Percentiles rank a stretch among this genome's conserved stretches.
phyloP scores from a whole-genome alignment of 2,888 invertebrate genomes.

The Andrena praecox region DNA sequence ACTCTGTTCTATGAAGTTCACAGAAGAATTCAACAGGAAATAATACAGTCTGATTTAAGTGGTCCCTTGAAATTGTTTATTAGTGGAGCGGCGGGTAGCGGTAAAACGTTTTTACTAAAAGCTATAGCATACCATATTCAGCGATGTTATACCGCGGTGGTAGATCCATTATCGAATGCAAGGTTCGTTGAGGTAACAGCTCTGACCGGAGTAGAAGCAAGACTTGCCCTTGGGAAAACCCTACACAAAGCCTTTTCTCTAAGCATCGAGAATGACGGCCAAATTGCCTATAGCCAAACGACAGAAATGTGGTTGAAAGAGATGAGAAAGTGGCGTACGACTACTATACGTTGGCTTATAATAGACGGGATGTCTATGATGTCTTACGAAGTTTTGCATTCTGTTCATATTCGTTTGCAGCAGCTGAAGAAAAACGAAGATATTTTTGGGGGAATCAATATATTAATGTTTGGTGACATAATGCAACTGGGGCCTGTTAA shows the following conservation, averaged over 20 bases:
- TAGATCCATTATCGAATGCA: neutral
- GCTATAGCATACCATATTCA: neutral
- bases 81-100: no score
- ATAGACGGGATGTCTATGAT: conserved; percentile 7
- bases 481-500: neutral
- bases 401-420: neutral
- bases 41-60: no score
- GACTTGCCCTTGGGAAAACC: neutral
- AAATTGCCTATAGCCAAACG: neutral
- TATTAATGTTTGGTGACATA: neutral
- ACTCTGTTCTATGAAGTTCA: no score
- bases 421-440: neutral
- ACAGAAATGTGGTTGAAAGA: neutral
- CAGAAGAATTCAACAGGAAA: no score
- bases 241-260: neutral
- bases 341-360: neutral
- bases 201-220: neutral
- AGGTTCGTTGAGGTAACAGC: neutral
- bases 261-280: neutral
- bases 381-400: neutral
- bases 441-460: neutral
- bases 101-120: neutral
- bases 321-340: neutral
- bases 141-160: neutral
- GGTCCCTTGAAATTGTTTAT: no score